Evolutionary conservation across 2,888 invertebrate species (phyloP), one percentile per base, ranked within the genome.

Genomic region (Nymphalis c-album): DNA sequence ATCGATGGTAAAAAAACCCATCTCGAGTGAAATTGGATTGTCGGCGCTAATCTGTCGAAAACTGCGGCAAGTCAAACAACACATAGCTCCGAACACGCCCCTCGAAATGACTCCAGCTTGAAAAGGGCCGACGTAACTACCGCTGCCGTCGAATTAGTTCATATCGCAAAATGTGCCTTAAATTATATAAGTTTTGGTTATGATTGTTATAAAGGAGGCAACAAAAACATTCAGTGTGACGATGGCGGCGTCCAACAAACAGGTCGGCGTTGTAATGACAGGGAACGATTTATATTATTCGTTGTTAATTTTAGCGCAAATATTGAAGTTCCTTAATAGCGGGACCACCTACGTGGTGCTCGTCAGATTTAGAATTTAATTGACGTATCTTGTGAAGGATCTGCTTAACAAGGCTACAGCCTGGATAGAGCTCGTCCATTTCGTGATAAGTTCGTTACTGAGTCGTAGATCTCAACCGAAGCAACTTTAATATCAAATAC

Each of bases 211-310:
- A 48, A n/a, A n/a, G 16, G 55, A 55, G 35, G 67, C 70, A 72
- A 70, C 40, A 40, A 70, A 72, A 70, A 60, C 50, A 50, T 18
- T 10, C n/a, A 67, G 66, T 69, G 71, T 72, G 65, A 71, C 63
- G 63, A 61, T 67, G 53, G 70, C 78, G 76, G 76, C 73, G 50
- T 22, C 68, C 67, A 68, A 71, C 75, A 78, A 78, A 76, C 71
- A 75, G 62, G 67, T 71, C 78, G 78, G 78, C 53, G 60, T 46
- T 55, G 64, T 80, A 76, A 80, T 80, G 70, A 79, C 75, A 80
- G 73, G 73, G 74, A 50, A 73, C 69, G 61, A 46, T 57, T 59
- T 60, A 71, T 69, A 69, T 66, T 71, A 66, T 70, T 68, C 64
- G 50, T 65, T 68, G 68, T 70, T 71, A 76, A 75, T 73, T 74